Base-by-base conservation (phyloP, 2,113 vertebrate species). In the Cyanocitta stelleri region DNA sequence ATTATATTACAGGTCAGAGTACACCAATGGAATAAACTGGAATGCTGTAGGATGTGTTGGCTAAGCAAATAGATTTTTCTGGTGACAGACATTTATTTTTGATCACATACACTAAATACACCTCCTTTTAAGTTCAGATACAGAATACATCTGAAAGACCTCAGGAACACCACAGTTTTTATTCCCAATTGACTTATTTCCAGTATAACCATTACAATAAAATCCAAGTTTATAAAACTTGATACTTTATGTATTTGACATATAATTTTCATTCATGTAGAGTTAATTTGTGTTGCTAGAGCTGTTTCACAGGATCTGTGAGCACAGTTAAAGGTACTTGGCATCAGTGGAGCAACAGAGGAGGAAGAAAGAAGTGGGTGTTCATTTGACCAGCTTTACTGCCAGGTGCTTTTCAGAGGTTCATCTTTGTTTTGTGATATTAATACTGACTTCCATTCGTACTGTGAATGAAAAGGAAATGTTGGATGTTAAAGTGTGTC, bases 191-290 rank as follows among this genome's bases (percentile, higher is more conserved):
- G n/a, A 88, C 49, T 91, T 95, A 39, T 63, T 90, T 96, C 52
- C 39, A 83, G 69, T 93, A 77, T 89, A 92, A 91, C 49, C 14
- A 44, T 94, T 96, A 71, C 59, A 73, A 6, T 68, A 51, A 86
- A 72, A 24, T 79, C 75, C 51, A 12, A 79, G 79, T 92, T 92
- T 95, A 56, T 90, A 76, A 94, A 95, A 95, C 73, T 64, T 76
- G 67, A 59, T 85, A 67, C 66, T 85, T 62, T 95, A 55, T 96
- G 68, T 78, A 55, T 93, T 95, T 97, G 85, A 83, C 76, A 16
- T 18, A 16, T 7, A 59, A 80, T 85, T 77, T 92, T 14, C 44
- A 41, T 88, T 83, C 26, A 21, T 71, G 14, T 55, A 78, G 66
- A 89, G 43, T 22, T 72, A 41, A 66, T 81, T 86, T 75, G 33